A percentile compares a stretch with the other conserved stretches of the same genome.
phyloP scores from a whole-genome alignment of 2,113 vertebrate species.

The Entelurus aequoreus region DNA sequence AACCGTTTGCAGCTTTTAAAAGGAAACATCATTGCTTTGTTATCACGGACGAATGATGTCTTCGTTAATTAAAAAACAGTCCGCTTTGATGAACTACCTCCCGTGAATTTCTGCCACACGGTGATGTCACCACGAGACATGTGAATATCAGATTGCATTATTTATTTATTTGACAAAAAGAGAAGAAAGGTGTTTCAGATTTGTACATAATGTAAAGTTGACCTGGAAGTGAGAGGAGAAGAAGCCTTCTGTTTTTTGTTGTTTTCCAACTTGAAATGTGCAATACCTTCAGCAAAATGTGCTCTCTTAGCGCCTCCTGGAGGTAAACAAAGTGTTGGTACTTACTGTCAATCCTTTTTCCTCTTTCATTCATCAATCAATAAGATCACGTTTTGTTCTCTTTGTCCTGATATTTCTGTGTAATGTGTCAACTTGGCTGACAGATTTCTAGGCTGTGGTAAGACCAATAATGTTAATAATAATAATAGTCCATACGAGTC shows the following conservation, averaged over 20 bases:
- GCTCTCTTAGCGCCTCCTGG: constrained; percentile 76
- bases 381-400: constrained; percentile 74
- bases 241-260: constrained; percentile 62
- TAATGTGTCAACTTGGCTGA: constrained; percentile 23
- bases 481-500: constrained; percentile 33
- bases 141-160: constrained; percentile 81
- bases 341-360: constrained; percentile 78
- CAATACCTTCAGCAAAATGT: constrained; percentile 79
- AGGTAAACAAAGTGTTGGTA: constrained; percentile 85
- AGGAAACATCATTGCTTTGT: not conserved
- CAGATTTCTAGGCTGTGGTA: constrained; percentile 37
- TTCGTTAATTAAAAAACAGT: constrained; percentile 50
- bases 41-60: too few relatives aligned
- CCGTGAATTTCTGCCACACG: constrained; percentile 82
- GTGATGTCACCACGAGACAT: constrained; percentile 76
- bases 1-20: not conserved
- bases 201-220: constrained; percentile 81
- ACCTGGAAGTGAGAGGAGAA: constrained; percentile 73
- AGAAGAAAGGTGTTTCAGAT: constrained; percentile 71
- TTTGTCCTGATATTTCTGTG: constrained; percentile 59
- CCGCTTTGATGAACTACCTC: constrained; percentile 95
- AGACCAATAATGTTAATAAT: constrained; percentile 57
- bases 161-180: constrained; percentile 76
- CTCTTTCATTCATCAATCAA: constrained; percentile 76
- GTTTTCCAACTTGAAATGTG: constrained; percentile 72